Percentiles rank a stretch among this genome's conserved stretches.
Conservation (phyloP, 2,113 vertebrate species). For the Lophura nycthemera region DNA sequence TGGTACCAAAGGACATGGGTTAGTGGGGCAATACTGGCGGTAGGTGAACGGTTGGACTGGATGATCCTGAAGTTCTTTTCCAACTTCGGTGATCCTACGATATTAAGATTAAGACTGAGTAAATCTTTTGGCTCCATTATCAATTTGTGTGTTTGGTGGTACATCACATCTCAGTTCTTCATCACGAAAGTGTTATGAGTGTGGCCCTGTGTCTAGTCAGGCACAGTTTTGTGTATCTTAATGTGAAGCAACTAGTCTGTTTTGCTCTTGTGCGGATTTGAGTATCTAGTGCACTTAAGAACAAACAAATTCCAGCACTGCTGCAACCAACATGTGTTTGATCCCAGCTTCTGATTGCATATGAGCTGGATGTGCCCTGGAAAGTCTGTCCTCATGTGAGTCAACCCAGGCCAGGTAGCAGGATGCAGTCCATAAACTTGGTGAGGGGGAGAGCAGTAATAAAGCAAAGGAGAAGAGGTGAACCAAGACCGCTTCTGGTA, state of each 20-base stretch:
- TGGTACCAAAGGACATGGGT: no score
- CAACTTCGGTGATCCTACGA: no score
- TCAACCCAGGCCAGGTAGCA: not conserved
- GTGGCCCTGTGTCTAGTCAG: not conserved
- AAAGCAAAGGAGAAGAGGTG: not conserved
- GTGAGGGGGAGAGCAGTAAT: not conserved
- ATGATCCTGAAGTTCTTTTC: no score
- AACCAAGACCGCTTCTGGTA: not conserved
- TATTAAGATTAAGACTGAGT: not conserved
- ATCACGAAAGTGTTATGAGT: accelerated
- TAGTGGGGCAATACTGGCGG: no score
- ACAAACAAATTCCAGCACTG: not conserved
- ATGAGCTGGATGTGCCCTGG: not conserved
- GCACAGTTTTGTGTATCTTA: not conserved
- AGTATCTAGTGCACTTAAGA: no score
- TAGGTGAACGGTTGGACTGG: no score
- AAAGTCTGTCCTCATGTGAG: not conserved
- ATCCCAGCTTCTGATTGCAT: not conserved
- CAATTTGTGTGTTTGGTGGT: not conserved
- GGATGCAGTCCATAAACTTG: not conserved
- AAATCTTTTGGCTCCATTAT: not conserved
- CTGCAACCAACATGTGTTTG: accelerated
- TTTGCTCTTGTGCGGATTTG: not conserved
- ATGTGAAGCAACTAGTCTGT: not conserved
- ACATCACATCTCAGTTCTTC: not conserved